Percentiles rank a stretch among this genome's conserved stretches.
Evolutionary conservation across 37 sponge, comb jelly and placozoan species (phyloP).

Genomic region (Haliclona indistincta): DNA sequence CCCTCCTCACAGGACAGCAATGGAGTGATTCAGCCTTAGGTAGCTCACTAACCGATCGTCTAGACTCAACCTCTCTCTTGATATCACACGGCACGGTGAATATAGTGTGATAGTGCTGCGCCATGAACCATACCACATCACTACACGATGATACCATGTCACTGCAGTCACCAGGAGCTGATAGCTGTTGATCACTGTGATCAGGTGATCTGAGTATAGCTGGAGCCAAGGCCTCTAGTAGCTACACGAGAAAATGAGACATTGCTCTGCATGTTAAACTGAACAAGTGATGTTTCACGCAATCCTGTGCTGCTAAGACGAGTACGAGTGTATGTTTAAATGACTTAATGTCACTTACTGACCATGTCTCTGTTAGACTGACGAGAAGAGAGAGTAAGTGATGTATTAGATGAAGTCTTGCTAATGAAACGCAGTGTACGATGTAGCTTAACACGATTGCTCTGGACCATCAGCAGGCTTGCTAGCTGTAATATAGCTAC

Average conservation of each 20-base stretch:
- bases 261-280: not conserved
- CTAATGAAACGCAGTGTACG: conserved; percentile 37
- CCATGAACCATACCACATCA: conserved; percentile 49
- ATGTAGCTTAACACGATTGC: conserved; percentile 36
- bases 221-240: not conserved
- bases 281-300: no score
- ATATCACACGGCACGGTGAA: conserved; percentile 58
- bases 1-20: not conserved
- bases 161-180: no score
- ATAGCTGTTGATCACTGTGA: no score
- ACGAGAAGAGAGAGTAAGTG: conserved; percentile 29
- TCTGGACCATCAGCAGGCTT: conserved; percentile 44
- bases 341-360: no score
- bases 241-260: not conserved
- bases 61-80: conserved; percentile 32
- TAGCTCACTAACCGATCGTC: conserved; percentile 22
- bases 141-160: no score
- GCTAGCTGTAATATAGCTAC: conserved; percentile 53
- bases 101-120: conserved; percentile 47
- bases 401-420: conserved; percentile 40
- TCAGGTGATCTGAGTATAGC: no score
- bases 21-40: not conserved
- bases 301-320: no score
- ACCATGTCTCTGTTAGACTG: conserved; percentile 40
- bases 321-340: no score